Conservation (phyloP, 2,113 vertebrate genomes). For the Crotalus helleri region DNA sequence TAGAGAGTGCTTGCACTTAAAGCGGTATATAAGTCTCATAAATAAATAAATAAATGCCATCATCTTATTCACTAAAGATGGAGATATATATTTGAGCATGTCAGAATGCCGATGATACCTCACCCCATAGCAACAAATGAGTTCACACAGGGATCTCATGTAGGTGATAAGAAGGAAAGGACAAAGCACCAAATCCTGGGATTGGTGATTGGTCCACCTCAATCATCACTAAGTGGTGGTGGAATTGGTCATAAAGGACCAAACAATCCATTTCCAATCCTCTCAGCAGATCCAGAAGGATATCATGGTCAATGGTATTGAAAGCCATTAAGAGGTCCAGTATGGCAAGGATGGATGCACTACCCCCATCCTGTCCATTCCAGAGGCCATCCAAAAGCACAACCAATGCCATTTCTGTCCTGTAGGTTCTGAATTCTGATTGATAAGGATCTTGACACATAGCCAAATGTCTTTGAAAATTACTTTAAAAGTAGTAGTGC, state of each 20-base stretch:
- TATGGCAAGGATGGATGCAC: neutral
- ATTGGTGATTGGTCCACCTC: too few relatives aligned
- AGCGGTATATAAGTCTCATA: too few relatives aligned
- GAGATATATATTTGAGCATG: neutral
- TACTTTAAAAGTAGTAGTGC: neutral
- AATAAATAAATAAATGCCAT: too few relatives aligned
- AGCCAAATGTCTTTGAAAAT: neutral
- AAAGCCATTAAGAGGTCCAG: neutral
- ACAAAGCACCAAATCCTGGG: neutral
- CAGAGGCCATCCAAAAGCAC: neutral
- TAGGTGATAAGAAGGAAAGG: neutral
- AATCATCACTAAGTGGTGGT: neutral
- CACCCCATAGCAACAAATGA: neutral
- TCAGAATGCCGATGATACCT: neutral
- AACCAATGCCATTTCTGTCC: neutral
- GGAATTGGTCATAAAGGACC: neutral
- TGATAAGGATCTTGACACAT: neutral
- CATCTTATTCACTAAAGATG: neutral
- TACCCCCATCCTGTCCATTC: neutral
- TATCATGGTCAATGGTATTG: neutral
- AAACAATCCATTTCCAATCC: neutral
- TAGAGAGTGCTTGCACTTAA: too few relatives aligned
- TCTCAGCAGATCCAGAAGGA: neutral
- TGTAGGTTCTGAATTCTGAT: neutral
- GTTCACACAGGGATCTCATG: neutral